Base-by-base conservation (phyloP, 1,140 invertebrate genomes). In the Latrodectus geometricus region DNA sequence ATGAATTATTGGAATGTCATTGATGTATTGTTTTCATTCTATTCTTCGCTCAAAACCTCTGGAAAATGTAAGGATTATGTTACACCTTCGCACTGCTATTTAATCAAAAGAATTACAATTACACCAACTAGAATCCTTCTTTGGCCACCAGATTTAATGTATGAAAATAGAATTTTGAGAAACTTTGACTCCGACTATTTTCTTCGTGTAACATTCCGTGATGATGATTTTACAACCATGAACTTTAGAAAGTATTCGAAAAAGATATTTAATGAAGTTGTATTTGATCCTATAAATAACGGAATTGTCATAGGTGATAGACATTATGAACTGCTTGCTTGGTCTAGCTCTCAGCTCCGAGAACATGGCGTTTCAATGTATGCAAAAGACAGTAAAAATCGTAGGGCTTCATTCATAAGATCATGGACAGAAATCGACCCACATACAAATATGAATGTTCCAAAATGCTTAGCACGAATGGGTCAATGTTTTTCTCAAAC, bases 371-470 rank as follows among this genome's bases (percentile, higher is more conserved):
- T 88, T 0, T 88, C 87, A 17, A 70, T 87, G 49, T 88, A 88
- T 68, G 88, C 88, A 15, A 68, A 23, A 48, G 88, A 88, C 50
- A 21, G 68, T 15, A 9, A 65, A 50, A 79, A 79, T 4, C 12
- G 35, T 14, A 86, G 76, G 14, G 89, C 89, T 11, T 82, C 80
- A 20, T 73, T 79, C 15, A 90, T 90, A 17, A 78, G 89, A n/a
- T 65, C 54, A 2, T 90, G 89, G 89, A 90, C 90, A 86, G 89
- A 89, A 56, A 88, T 90, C 56, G 89, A 89, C 65, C 77, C 87
- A 17, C 56, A 77, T 12, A 88, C 86, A 0, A 82, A 79, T 20
- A 89, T 81, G 79, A 81, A 81, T 79, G 89, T 90, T 21, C 89
- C 89, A 4, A 90, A 89, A 48, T 87, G 88, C 65, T 89, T 90